phyloP scores from a whole-genome alignment of 2,888 invertebrate species.

The Lordiphosa fenestrarum region DNA sequence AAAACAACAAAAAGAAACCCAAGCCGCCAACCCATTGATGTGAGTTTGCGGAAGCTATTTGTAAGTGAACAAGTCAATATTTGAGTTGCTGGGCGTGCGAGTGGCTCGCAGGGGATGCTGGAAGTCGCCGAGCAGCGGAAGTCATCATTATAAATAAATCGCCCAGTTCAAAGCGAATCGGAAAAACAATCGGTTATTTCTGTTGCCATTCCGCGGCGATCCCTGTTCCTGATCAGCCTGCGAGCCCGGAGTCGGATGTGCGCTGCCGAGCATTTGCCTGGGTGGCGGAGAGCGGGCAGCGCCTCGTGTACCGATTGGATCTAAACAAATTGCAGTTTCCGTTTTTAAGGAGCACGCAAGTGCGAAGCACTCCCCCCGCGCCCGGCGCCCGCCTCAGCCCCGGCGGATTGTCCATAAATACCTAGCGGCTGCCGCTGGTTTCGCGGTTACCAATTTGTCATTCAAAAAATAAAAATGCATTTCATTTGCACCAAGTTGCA shows the following conservation, averaged over 20 bases:
- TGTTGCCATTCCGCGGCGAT: conserved; percentile 1
- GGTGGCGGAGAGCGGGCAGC: conserved; percentile 8
- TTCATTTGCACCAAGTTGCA: conserved; percentile 4
- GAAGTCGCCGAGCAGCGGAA: conserved; percentile 46
- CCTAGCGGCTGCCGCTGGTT: conserved; percentile 7
- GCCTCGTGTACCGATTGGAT: conserved; percentile 6
- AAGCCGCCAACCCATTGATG: conserved; percentile 34
- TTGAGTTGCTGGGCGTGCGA: conserved; percentile 31
- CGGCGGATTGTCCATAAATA: conserved; percentile 1
- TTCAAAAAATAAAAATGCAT: conserved; percentile 19
- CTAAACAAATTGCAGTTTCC: conserved; percentile 16
- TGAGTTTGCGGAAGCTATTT: conserved; percentile 60
- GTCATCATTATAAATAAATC: conserved; percentile 72
- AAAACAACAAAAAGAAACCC: conserved; percentile 24
- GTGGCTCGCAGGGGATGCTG: conserved; percentile 22
- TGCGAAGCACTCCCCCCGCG: not conserved
- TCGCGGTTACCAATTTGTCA: conserved; percentile 22
- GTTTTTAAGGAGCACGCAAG: conserved; percentile 12
- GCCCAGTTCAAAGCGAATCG: conserved; percentile 54
- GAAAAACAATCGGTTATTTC: conserved; percentile 47
- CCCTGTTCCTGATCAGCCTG: conserved; percentile 7
- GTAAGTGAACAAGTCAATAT: conserved; percentile 56
- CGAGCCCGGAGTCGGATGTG: conserved; percentile 6
- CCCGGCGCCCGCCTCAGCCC: not conserved
- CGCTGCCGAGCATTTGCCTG: not conserved